Evolutionary conservation across 2,888 invertebrate genomes (phyloP).

Genomic region (Hydriomena furcata): DNA sequence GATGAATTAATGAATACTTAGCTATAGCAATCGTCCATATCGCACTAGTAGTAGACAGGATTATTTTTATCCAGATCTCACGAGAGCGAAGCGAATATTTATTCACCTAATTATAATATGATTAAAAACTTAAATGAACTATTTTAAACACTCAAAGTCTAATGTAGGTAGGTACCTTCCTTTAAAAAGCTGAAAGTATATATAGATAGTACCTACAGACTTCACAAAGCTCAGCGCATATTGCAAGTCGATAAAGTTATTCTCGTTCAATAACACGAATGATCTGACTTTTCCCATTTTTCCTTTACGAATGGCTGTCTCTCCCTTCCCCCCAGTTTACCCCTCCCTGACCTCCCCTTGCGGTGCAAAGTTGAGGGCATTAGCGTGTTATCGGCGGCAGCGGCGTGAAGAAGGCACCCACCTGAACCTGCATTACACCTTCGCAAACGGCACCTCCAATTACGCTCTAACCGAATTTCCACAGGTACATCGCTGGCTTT

Average conservation of each 20-base stretch:
- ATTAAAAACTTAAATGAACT: no score
- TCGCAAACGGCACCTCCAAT: conserved; percentile 44
- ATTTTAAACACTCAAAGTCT: no score
- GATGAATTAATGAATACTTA: no score
- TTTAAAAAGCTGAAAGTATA: no score
- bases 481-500: conserved; percentile 45
- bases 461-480: conserved; percentile 35
- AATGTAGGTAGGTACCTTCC: no score
- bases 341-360: conserved; percentile 58
- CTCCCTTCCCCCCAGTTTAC: conserved; percentile 42
- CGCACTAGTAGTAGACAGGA: no score
- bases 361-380: conserved; percentile 84
- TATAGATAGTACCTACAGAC: neutral
- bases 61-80: no score
- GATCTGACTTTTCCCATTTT: conserved; percentile 81
- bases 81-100: no score
- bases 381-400: conserved; percentile 81
- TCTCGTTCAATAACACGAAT: conserved; percentile 79
- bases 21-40: no score
- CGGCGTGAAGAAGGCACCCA: conserved; percentile 80
- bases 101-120: no score
- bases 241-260: conserved; percentile 77
- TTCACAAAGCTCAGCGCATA: conserved; percentile 46
- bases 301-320: conserved; percentile 63
- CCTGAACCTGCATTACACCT: conserved; percentile 66